Conservation (phyloP, 1,140 invertebrate genomes). For the Papilio xuthus region DNA sequence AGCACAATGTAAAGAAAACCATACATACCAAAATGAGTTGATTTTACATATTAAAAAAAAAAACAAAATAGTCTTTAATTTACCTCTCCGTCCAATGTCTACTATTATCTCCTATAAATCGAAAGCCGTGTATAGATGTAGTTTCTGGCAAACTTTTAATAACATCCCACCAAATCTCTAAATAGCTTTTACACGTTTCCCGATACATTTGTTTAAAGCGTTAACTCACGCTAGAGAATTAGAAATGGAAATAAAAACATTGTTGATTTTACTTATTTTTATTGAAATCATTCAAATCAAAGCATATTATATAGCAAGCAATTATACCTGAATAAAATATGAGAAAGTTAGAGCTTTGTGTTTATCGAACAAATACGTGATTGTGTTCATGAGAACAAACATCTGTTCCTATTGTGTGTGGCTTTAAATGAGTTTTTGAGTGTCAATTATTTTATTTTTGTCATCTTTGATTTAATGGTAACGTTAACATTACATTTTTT, state of each 20-base stretch:
- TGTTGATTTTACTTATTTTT: neutral
- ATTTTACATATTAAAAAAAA: too few species aligned
- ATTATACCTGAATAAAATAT: conserved; percentile 21
- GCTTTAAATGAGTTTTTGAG: conserved; percentile 1
- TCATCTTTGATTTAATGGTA: neutral
- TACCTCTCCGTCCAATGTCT: conserved; percentile 81
- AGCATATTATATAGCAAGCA: too few species aligned
- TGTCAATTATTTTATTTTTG: neutral
- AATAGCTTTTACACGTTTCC: conserved; percentile 53
- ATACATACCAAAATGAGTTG: neutral
- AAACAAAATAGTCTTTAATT: neutral
- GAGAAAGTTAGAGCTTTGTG: neutral
- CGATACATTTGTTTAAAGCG: neutral
- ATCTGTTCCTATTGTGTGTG: conserved; percentile 3
- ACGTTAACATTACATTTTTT: neutral
- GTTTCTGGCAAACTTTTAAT: conserved; percentile 72
- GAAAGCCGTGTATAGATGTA: conserved; percentile 82
- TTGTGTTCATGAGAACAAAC: neutral
- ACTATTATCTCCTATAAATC: conserved; percentile 81
- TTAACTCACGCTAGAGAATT: neutral
- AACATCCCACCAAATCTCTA: conserved; percentile 73
- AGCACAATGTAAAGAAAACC: neutral
- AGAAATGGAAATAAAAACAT: neutral
- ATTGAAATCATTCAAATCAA: neutral
- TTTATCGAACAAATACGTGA: neutral